Evolutionary conservation across 1,140 invertebrate species (phyloP), one percentile per base, ranked within the genome.

Genomic region (Andricus grossulariae): DNA sequence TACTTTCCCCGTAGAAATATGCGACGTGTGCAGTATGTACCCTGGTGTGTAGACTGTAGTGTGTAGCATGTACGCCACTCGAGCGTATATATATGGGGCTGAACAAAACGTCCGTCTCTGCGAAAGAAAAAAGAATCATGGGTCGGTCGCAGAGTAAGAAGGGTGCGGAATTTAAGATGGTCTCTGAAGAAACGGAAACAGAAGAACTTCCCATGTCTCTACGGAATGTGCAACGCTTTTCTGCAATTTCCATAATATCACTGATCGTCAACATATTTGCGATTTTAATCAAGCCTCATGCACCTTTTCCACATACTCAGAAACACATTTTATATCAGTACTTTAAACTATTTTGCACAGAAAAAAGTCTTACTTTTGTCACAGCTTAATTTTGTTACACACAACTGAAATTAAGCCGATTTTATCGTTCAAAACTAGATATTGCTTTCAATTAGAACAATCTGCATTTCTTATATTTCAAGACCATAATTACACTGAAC

Each of bases 121-220:
- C n/a, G 57, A 66, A 21, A 45, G 39, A 66, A 32, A 66, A 66
- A 66, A 66, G 60, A 66, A 66, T 39, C 60, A 66, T 66, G 25
- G 60, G 25, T 66, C 60, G 16, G 60, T 66, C 60, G 32, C 60
- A 66, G 39, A 66, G 60, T 32, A 66, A 66, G 60, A 32, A 66
- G 60, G 60, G 60, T 66, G 60, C 60, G 60, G 60, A 66, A 66
- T 66, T 66, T 66, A 66, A 66, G 60, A 66, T 66, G 60, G 25
- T 32, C 39, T 66, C 60, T 66, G n/a, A 66, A 66, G 60, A 66
- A 66, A 32, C 60, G 60, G 32, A 66, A 66, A 66, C 60, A 66
- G 60, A 66, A 66, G 32, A 16, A 66, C 25, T 15, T 66, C 25
- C 32, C 45, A 66, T 66, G 15, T 66, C 25, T 66, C 15, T 45